Percentiles rank a stretch among this genome's conserved stretches.
Evolutionary conservation across 2,797 vertebrate genomes (phyloP).

Genomic region (Hipposideros larvatus): DNA sequence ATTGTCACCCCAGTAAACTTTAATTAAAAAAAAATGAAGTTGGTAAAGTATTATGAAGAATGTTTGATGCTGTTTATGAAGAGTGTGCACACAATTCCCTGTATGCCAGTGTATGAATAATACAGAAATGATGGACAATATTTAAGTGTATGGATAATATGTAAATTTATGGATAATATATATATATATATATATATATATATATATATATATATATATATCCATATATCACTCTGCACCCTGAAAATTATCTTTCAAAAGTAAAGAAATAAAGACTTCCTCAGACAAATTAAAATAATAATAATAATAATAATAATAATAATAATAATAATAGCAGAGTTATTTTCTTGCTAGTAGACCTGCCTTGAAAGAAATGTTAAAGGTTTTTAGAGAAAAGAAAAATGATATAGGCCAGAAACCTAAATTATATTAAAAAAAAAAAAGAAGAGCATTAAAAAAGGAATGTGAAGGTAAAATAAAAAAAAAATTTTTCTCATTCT

Average conservation of each 20-base stretch:
- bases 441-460: too few relatives aligned
- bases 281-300: neutral
- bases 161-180: neutral
- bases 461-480: neutral
- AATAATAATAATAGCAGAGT: too few relatives aligned
- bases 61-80: neutral
- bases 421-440: too few relatives aligned
- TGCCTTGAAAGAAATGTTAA: neutral
- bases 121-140: neutral
- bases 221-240: too few relatives aligned
- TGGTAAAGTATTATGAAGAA: neutral
- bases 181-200: neutral
- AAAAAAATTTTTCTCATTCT: too few relatives aligned
- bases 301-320: too few relatives aligned
- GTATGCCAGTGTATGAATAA: neutral
- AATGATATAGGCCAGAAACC: neutral
- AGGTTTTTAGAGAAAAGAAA: neutral
- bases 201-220: neutral
- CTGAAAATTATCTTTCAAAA: neutral
- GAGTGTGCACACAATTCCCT: rapidly evolving
- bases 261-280: neutral
- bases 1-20: too few relatives aligned
- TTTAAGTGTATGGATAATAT: neutral
- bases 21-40: too few relatives aligned
- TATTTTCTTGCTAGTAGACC: neutral